Conservation (phyloP, 1,140 invertebrate species). For the Neodiprion lecontei region DNA sequence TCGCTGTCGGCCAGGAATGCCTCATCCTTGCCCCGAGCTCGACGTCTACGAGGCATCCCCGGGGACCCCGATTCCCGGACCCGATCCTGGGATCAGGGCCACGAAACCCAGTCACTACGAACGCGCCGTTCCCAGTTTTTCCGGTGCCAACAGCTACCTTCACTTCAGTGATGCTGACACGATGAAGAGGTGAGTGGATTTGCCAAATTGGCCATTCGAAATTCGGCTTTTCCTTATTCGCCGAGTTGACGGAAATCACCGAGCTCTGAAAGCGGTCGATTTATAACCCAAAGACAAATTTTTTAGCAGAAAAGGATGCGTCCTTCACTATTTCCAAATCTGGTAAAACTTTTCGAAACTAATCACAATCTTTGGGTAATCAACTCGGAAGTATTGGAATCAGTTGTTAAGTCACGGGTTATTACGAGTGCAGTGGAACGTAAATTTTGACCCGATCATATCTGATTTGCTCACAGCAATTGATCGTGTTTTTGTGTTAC, state of each 20-base stretch:
- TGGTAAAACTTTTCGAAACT: constrained; percentile 13
- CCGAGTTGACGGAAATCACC: not conserved
- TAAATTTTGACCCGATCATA: not conserved
- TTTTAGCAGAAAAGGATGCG: not conserved
- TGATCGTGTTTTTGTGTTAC: no score
- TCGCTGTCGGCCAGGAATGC: constrained; percentile 68
- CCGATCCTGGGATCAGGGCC: constrained; percentile 72
- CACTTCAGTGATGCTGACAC: constrained; percentile 82
- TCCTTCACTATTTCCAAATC: not conserved
- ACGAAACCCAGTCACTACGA: constrained; percentile 64
- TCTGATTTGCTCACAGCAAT: no score
- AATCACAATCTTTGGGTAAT: constrained; percentile 8
- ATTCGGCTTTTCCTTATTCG: not conserved
- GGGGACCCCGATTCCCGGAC: not conserved
- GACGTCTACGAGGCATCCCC: constrained; percentile 35
- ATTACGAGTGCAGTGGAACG: not conserved
- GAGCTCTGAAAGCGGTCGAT: no score
- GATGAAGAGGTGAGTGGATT: constrained; percentile 62
- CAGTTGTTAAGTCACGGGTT: constrained; percentile 12
- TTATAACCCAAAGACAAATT: not conserved
- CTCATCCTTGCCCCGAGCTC: constrained; percentile 61
- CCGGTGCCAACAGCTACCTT: constrained; percentile 74
- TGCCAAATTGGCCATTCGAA: not conserved
- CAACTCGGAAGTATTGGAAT: constrained; percentile 29
- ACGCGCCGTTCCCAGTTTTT: constrained; percentile 70